These are phyloP conservation scores for Abscondita cerata DNA, from an alignment of 2,888 invertebrate genomes.

Conservation along the genomic window DNA sequence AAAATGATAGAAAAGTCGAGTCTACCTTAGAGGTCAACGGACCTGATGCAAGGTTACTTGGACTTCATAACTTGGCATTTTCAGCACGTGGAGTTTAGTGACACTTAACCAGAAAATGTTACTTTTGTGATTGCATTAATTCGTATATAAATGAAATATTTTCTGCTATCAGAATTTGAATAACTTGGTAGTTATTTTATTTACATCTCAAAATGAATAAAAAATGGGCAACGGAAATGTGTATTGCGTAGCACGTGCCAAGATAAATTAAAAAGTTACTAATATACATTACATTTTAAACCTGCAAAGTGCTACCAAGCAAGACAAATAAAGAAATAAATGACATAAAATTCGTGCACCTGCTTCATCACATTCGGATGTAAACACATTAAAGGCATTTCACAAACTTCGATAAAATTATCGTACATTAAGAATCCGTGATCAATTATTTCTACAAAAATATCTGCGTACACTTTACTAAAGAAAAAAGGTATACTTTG, in stretches of 20 bases:
- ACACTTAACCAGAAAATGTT: neutral
- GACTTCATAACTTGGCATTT: slow-evolving; percentile 30
- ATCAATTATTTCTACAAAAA: no score
- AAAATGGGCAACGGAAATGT: slow-evolving; percentile 35
- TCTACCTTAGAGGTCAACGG: slow-evolving; percentile 40
- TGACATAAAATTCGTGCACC: neutral
- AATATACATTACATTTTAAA: slow-evolving; percentile 9
- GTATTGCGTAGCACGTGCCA: slow-evolving; percentile 37
- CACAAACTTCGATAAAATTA: no score
- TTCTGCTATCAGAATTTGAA: no score
- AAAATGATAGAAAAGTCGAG: slow-evolving; percentile 1
- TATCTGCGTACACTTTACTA: no score
- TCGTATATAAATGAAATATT: no score
- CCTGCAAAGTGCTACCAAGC: slow-evolving; percentile 14
- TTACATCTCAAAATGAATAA: neutral
- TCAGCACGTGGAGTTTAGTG: slow-evolving; percentile 32
- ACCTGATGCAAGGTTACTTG: slow-evolving; percentile 47
- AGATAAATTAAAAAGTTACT: slow-evolving; percentile 16
- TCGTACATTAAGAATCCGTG: no score
- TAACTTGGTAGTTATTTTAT: no score
- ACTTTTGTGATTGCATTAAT: neutral
- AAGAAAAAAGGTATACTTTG: no score
- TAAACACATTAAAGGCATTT: no score
- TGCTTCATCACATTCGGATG: neutral
- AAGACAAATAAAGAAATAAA: slow-evolving; percentile 14